phyloP scores from a whole-genome alignment of 2,888 invertebrate genomes.

The Gryllus longicercus region DNA sequence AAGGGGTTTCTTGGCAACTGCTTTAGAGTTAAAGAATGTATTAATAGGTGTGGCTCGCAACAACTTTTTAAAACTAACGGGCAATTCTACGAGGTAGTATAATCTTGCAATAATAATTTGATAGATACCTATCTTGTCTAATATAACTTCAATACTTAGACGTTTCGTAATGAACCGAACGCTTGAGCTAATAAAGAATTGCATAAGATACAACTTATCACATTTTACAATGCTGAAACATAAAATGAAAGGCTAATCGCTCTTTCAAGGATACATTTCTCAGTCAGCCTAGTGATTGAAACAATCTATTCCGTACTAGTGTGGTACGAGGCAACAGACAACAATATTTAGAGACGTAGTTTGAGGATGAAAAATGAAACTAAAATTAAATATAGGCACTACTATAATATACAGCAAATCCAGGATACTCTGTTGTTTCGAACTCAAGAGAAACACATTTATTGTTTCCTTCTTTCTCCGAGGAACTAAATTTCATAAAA shows the following conservation, averaged over 20 bases:
- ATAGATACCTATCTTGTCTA: not conserved
- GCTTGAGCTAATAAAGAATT: not conserved
- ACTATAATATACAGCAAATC: no score
- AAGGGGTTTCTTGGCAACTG: not conserved
- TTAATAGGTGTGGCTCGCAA: not conserved
- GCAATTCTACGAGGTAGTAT: not conserved
- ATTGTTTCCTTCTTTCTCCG: no score
- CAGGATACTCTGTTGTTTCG: no score
- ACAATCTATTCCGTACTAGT: no score
- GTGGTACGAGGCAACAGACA: no score
- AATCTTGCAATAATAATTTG: slow-evolving; percentile 10
- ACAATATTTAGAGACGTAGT: no score
- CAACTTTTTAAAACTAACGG: not conserved
- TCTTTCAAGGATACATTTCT: not conserved
- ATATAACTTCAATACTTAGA: not conserved
- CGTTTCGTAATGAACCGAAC: not conserved
- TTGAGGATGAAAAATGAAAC: no score
- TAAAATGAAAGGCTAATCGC: not conserved
- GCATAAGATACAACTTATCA: slow-evolving; percentile 4
- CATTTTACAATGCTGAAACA: not conserved
- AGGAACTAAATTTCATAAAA: no score
- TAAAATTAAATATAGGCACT: no score
- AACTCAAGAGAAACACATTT: no score
- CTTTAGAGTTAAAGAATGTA: not conserved
- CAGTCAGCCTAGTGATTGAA: no score